Percentiles rank a stretch among this genome's conserved stretches.
phyloP scores from a whole-genome alignment of 2,888 invertebrate species.

The Meta bourneti region DNA sequence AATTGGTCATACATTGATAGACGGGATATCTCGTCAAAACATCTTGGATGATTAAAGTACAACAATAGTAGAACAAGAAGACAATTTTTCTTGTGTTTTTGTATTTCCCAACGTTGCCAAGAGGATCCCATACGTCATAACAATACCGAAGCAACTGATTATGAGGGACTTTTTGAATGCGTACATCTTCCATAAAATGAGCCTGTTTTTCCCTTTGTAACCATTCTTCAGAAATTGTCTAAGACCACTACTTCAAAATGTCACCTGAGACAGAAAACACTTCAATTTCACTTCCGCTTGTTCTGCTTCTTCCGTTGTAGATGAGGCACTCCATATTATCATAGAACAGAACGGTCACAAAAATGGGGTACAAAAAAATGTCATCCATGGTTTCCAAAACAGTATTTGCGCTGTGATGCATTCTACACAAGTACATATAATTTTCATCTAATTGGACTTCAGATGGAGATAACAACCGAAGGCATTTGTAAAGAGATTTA shows the following conservation, averaged over 20 bases:
- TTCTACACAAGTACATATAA: too few species aligned
- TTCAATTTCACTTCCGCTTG: neutral
- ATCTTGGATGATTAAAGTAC: too few species aligned
- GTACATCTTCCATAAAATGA: neutral
- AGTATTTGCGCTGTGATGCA: neutral
- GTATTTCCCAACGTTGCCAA: too few species aligned
- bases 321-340: neutral
- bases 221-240: neutral
- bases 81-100: too few species aligned
- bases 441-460: too few species aligned
- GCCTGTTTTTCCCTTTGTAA: neutral
- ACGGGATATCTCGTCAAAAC: too few species aligned
- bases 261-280: neutral
- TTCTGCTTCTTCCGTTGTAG: neutral
- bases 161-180: neutral
- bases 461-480: too few species aligned
- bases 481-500: too few species aligned
- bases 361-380: neutral
- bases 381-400: neutral
- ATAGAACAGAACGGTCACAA: neutral
- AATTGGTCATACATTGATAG: too few species aligned
- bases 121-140: neutral
- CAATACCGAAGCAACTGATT: neutral
- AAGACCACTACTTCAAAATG: neutral
- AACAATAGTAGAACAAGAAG: too few species aligned